Evolutionary conservation across 2,113 vertebrate genomes (phyloP).

Genomic region (Sander vitreus): DNA sequence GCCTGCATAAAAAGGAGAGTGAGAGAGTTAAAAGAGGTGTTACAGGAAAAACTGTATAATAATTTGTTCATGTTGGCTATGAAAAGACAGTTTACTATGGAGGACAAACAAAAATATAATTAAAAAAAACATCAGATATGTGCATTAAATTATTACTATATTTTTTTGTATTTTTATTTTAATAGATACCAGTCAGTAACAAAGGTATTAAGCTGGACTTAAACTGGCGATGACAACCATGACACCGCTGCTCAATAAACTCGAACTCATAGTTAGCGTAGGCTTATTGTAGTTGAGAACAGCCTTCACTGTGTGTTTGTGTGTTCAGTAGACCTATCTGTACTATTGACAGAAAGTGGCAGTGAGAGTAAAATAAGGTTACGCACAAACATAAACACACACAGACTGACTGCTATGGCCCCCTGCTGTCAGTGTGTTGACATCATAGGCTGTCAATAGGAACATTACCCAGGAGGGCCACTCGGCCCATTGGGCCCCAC

Average conservation of each 20-base stretch:
- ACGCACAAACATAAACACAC: constrained; percentile 51
- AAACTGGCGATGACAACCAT: no score
- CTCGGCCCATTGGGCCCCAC: constrained; percentile 78
- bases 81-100: neutral
- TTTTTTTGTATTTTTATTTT: no score
- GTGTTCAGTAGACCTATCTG: constrained; percentile 30
- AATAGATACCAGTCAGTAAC: no score
- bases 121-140: no score
- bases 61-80: neutral
- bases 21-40: neutral
- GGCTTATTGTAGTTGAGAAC: neutral
- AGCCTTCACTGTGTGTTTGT: neutral
- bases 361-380: constrained; percentile 48
- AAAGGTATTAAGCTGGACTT: no score
- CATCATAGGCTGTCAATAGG: constrained; percentile 82
- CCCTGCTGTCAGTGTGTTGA: constrained; percentile 72
- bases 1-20: constrained; percentile 45
- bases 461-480: constrained; percentile 81
- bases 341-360: constrained; percentile 31
- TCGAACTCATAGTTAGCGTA: neutral
- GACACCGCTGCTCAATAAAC: no score
- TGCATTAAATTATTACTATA: no score
- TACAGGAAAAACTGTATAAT: no score
- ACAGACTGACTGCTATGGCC: constrained; percentile 34
- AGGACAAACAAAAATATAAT: no score